Conservation (phyloP, 2,113 vertebrate species). For the Rutilus rutilus region DNA sequence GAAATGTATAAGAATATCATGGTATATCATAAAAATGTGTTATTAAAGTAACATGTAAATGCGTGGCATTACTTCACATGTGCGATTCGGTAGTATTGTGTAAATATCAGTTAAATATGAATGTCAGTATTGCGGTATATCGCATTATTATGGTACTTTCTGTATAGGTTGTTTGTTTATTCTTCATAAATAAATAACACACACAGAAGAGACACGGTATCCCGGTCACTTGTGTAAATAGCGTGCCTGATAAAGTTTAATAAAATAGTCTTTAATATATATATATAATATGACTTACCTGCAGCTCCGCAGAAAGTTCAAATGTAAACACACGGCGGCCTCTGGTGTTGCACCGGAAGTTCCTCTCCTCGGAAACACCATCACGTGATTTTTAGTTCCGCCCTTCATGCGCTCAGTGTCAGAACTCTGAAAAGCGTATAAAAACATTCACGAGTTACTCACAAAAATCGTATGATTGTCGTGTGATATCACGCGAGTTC, state of each 20-base stretch:
- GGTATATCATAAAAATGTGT: too few species aligned
- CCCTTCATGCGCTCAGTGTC: background rate
- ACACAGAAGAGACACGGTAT: background rate
- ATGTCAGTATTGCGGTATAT: background rate
- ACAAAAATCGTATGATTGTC: background rate
- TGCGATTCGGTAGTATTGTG: background rate
- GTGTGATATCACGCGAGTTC: background rate
- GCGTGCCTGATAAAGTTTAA: background rate
- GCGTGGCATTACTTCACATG: too few species aligned
- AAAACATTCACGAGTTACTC: background rate
- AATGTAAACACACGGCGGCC: constrained; percentile 1
- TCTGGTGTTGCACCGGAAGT: background rate
- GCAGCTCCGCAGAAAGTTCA: background rate
- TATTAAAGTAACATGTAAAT: too few species aligned
- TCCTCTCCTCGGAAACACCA: background rate
- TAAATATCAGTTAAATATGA: background rate
- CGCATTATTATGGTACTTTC: background rate
- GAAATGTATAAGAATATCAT: too few species aligned
- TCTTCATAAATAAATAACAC: background rate
- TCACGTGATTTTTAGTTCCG: background rate
- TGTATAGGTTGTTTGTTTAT: background rate
- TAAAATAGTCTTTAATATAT: background rate
- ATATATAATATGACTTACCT: background rate
- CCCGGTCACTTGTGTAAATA: background rate
- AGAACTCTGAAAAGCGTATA: background rate